Percentiles rank a stretch among this genome's conserved stretches.
These are phyloP conservation scores for Cistogaster globosa DNA, from an alignment of 2,888 invertebrate species.

Conservation along the genomic window DNA sequence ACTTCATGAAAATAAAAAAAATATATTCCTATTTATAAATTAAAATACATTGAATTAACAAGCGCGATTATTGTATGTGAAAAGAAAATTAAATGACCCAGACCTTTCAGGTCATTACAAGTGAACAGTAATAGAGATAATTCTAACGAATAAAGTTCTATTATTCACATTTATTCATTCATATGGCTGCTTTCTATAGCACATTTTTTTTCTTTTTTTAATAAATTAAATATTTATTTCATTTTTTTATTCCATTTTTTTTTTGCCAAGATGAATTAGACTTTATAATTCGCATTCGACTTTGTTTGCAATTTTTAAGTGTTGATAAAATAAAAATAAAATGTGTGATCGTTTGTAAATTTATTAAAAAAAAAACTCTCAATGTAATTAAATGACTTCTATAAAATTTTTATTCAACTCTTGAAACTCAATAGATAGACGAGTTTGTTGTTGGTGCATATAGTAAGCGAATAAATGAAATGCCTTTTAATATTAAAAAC, in stretches of 20 bases:
- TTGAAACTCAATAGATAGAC: conserved; percentile 22
- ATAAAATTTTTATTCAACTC: background rate
- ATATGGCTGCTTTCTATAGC: background rate
- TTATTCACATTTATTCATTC: background rate
- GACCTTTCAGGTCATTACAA: conserved; percentile 58
- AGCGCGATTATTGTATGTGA: conserved; percentile 15
- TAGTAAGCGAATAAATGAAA: background rate
- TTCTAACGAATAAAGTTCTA: conserved; percentile 43
- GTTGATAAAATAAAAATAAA: background rate
- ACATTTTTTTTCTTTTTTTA: conserved; percentile 6
- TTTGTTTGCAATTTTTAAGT: conserved; percentile 21
- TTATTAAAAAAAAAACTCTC: background rate
- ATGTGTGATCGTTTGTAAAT: conserved; percentile 14
- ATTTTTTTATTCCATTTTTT: background rate
- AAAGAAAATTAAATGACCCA: conserved; percentile 60
- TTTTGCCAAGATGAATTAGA: background rate
- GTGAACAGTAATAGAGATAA: conserved; percentile 55
- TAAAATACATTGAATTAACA: no score
- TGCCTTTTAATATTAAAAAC: conserved; percentile 29
- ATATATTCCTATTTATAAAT: no score
- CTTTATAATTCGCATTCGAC: background rate
- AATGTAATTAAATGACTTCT: conserved; percentile 27
- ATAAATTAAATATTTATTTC: conserved; percentile 34
- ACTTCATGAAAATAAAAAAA: no score
- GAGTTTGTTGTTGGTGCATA: background rate